A percentile compares a stretch with the other conserved stretches of the same genome.
These are phyloP conservation scores for Platyura marginata DNA, from an alignment of 1,140 invertebrate genomes.

Conservation along the genomic window DNA sequence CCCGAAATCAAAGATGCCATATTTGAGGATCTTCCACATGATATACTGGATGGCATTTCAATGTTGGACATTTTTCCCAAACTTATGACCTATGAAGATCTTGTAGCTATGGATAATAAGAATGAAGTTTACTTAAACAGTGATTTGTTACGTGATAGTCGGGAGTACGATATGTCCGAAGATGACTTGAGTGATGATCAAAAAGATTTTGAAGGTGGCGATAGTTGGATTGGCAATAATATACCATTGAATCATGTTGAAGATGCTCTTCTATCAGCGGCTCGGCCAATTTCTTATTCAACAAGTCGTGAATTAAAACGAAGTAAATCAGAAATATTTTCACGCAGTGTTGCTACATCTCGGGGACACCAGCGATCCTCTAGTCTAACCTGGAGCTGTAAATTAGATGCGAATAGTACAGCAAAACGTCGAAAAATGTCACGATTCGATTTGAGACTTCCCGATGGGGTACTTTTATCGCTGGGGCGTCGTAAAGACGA, in stretches of 20 bases:
- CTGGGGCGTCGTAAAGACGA: conserved; percentile 22
- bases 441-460: conserved; percentile 24
- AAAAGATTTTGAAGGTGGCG: conserved; percentile 9
- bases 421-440: conserved; percentile 48
- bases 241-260: conserved; percentile 33
- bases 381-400: conserved; percentile 46
- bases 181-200: conserved; percentile 2
- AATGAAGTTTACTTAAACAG: conserved; percentile 31
- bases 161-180: not conserved
- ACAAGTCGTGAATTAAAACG: conserved; percentile 35
- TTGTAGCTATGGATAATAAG: conserved; percentile 35
- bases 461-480: conserved; percentile 28
- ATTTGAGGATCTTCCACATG: conserved; percentile 62
- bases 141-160: conserved; percentile 17
- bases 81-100: conserved; percentile 38
- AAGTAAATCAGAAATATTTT: conserved; percentile 40
- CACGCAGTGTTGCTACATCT: conserved; percentile 28
- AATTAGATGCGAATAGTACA: conserved; percentile 37
- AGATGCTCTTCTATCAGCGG: conserved; percentile 33
- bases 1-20: conserved; percentile 68
- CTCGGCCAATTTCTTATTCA: no score
- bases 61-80: conserved; percentile 60
- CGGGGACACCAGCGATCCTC: conserved; percentile 41
- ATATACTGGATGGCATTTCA: conserved; percentile 59
- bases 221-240: conserved; percentile 31